A percentile compares a stretch with the other conserved stretches of the same genome.
Conservation (phyloP, 2,888 invertebrate species). For the Apodemia duryi region DNA sequence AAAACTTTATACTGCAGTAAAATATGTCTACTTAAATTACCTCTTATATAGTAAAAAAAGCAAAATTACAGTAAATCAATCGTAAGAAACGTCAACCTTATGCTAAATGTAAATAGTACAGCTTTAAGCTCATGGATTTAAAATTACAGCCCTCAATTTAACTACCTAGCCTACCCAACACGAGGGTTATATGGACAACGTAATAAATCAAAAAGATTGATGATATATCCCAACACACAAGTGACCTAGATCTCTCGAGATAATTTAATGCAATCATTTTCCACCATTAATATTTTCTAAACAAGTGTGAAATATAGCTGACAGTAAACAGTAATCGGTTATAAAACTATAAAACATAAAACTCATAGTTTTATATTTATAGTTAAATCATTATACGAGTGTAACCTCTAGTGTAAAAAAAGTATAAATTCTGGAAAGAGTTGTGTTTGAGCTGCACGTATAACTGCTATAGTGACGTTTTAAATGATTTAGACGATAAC, state of each 20-base stretch:
- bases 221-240: slow-evolving; percentile 30
- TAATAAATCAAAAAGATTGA: slow-evolving; percentile 36
- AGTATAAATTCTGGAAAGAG: too few species aligned
- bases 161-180: slow-evolving; percentile 26
- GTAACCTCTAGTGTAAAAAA: too few species aligned
- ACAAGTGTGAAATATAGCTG: neutral
- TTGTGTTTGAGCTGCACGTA: neutral
- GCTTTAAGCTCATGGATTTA: slow-evolving; percentile 27
- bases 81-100: neutral
- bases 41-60: too few species aligned
- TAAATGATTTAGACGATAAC: too few species aligned
- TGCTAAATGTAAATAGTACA: slow-evolving; percentile 16
- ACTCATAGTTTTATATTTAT: too few species aligned
- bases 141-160: slow-evolving; percentile 29
- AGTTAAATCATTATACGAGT: too few species aligned
- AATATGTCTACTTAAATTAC: too few species aligned
- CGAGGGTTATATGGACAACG: slow-evolving; percentile 27
- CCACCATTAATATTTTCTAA: slow-evolving; percentile 14
- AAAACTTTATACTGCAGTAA: too few species aligned
- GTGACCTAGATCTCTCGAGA: slow-evolving; percentile 26
- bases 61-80: neutral
- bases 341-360: neutral
- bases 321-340: neutral
- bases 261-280: slow-evolving; percentile 29
- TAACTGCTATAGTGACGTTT: neutral